phyloP scores from a whole-genome alignment of 2,113 vertebrate species.

The Semnornis frantzii region DNA sequence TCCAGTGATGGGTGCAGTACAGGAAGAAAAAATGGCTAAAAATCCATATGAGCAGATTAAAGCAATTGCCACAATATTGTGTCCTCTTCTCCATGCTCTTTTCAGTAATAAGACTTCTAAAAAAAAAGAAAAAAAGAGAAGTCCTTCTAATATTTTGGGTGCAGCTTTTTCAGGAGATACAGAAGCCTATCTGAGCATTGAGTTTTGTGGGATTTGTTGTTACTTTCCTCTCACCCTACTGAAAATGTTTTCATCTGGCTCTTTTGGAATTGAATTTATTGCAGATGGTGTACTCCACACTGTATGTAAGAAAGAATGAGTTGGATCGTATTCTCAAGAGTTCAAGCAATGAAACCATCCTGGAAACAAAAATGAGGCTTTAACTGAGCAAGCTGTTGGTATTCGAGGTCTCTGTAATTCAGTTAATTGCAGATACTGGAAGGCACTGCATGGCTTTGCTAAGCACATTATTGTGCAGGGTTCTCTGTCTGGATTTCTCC shows the following conservation, averaged over 20 bases:
- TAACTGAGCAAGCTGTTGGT: not conserved
- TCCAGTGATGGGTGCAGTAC: no score
- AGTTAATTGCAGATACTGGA: not conserved
- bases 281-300: not conserved
- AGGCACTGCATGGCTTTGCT: not conserved
- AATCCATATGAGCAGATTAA: not conserved
- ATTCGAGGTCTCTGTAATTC: not conserved
- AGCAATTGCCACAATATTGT: rapidly evolving
- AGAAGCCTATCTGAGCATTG: not conserved
- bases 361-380: not conserved
- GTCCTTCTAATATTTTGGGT: not conserved
- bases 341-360: not conserved
- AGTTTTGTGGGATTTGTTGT: not conserved
- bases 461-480: not conserved
- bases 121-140: no score
- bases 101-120: not conserved
- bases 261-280: not conserved
- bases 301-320: not conserved
- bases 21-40: not conserved
- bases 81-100: not conserved
- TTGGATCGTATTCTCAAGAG: not conserved
- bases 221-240: not conserved
- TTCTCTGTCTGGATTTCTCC: not conserved
- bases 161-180: not conserved
- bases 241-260: not conserved